phyloP scores from a whole-genome alignment of 2,888 invertebrate species.

The Drosophila neotestacea region DNA sequence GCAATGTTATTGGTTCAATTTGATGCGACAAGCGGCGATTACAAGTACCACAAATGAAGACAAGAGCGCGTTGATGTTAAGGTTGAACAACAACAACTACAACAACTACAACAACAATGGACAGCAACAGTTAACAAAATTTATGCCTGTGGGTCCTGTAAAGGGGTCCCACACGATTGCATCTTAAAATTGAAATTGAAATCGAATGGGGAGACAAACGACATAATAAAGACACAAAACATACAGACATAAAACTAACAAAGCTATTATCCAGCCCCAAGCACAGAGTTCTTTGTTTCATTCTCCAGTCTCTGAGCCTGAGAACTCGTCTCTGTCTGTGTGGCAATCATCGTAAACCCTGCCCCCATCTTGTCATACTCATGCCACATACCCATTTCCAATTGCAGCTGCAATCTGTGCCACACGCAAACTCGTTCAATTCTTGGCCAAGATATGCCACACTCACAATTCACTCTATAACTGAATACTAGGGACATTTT shows the following conservation, averaged over 20 bases:
- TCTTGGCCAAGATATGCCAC: constrained; percentile 50
- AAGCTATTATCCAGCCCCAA: constrained; percentile 59
- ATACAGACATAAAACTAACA: constrained; percentile 53
- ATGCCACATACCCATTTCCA: neutral
- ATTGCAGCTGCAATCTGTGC: constrained; percentile 27
- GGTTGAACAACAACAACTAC: constrained; percentile 48
- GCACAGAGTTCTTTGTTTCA: neutral
- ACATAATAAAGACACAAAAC: constrained; percentile 74
- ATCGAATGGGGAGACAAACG: constrained; percentile 58
- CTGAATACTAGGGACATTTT: neutral
- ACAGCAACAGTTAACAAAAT: constrained; percentile 61
- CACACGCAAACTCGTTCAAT: constrained; percentile 27
- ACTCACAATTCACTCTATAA: constrained; percentile 23
- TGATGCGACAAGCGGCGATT: constrained; percentile 57
- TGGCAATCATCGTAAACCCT: constrained; percentile 17
- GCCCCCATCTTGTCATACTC: constrained; percentile 1
- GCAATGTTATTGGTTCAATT: constrained; percentile 57
- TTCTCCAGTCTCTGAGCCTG: constrained; percentile 7
- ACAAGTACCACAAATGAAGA: constrained; percentile 60
- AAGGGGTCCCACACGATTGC: constrained; percentile 57
- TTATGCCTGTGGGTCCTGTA: constrained; percentile 46
- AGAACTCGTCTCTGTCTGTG: constrained; percentile 44
- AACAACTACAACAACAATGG: constrained; percentile 37
- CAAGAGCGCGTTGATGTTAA: constrained; percentile 46
- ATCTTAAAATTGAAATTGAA: constrained; percentile 42